These are phyloP conservation scores for Thryonomys swinderianus DNA, from an alignment of 2,113 vertebrate species.

Conservation along the genomic window DNA sequence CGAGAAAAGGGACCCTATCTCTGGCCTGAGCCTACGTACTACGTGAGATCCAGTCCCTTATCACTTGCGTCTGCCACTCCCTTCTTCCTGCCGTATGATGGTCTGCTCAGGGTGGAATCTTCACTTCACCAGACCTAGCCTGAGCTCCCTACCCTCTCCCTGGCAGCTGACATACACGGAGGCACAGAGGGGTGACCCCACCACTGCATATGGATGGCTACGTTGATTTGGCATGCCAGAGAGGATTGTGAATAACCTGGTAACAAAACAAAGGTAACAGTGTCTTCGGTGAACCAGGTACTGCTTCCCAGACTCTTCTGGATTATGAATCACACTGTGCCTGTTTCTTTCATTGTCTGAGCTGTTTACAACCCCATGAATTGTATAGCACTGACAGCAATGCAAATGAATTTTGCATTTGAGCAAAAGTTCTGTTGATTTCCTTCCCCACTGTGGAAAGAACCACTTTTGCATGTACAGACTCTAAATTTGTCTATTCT, in stretches of 20 bases:
- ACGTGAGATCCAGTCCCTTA: too few relatives aligned
- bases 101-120: too few relatives aligned
- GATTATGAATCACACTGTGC: neutral
- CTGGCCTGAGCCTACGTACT: neutral
- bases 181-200: neutral
- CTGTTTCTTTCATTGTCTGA: neutral
- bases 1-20: neutral
- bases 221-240: neutral
- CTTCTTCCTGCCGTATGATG: fast-evolving
- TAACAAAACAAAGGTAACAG: neutral
- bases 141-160: neutral
- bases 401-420: neutral
- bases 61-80: fast-evolving
- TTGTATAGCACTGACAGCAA: neutral
- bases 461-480: neutral
- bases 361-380: neutral
- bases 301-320: neutral
- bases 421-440: neutral
- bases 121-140: neutral
- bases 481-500: neutral
- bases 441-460: neutral
- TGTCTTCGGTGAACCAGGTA: neutral
- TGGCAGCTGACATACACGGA: neutral
- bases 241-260: neutral
- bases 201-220: fast-evolving